Evolutionary conservation across 2,888 invertebrate species (phyloP), one percentile per base, ranked within the genome.

Genomic region (Branchellion lobata): DNA sequence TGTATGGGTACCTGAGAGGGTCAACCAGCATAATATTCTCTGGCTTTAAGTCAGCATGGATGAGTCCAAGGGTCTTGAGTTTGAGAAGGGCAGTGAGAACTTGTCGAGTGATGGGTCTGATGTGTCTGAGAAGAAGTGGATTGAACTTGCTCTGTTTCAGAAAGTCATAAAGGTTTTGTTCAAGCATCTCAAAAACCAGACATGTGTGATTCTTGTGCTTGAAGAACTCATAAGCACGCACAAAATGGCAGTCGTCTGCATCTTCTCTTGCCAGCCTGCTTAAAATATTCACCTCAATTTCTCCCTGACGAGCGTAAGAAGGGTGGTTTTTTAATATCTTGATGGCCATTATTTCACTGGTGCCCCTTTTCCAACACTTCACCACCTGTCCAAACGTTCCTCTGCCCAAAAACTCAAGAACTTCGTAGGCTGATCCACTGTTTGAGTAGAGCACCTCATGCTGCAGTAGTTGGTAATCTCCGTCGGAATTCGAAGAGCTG

Each of bases 21-120:
- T 99, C 98, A 84, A 99, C 98, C 88, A 99, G 89, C 99, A 99
- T 99, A 87, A 99, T 99, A 90, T 99, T 99, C 90, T 99, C 99
- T 27, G 99, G 99, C 89, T 99, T 99, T 86, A 99, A 90, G 89
- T 99, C 99, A 82, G 99, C 99, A 90, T 99, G 99, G 87, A 99
- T 99, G 86, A 99, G 91, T 84, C 98, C 98, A 87, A 99, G 91
- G 92, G 97, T 96, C 93, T 95, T 95, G 82, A 94, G 91, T 89
- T 95, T 92, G 83, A 91, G 88, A 85, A 93, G 89, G 81, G 93
- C 92, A 80, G 92, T 92, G 84, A 93, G 89, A 85, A 99, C 99
- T 91, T 99, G 99, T 90, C 99, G 97, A 86, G 99, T 91, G 86
- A 99, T 97, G 80, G 99, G 99, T 87, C 99, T 91, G 89, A 99